phyloP scores from a whole-genome alignment of 2,888 invertebrate genomes.

The Aleiodes leptofemur region DNA sequence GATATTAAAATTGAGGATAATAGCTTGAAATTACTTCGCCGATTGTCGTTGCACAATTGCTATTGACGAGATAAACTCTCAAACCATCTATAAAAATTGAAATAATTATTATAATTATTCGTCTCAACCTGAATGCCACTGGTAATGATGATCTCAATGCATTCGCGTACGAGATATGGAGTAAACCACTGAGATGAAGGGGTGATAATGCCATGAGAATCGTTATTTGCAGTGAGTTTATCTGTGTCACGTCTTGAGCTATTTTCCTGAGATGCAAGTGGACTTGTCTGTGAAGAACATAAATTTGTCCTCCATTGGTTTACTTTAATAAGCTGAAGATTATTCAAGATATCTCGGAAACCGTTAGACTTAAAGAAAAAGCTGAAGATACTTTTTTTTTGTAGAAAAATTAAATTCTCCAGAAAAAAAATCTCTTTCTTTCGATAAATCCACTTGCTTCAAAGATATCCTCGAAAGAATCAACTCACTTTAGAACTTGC shows the following conservation, averaged over 20 bases:
- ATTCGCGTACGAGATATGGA: conserved; percentile 32
- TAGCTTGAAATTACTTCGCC: conserved; percentile 33
- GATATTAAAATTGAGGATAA: too few relatives aligned
- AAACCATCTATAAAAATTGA: background rate
- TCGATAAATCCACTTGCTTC: too few relatives aligned
- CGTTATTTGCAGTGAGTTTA: conserved; percentile 36
- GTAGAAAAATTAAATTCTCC: too few relatives aligned
- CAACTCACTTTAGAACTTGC: too few relatives aligned
- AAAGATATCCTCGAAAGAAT: too few relatives aligned
- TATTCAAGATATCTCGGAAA: too few relatives aligned
- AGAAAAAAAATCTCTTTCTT: too few relatives aligned
- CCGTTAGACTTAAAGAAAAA: too few relatives aligned
- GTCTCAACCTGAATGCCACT: too few relatives aligned
- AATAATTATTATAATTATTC: too few relatives aligned
- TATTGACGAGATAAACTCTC: conserved; percentile 31
- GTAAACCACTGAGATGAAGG: conserved; percentile 35
- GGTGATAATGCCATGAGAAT: conserved; percentile 46
- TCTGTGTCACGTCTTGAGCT: conserved; percentile 25
- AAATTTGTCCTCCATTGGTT: background rate
- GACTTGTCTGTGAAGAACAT: conserved; percentile 32
- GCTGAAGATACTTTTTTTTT: too few relatives aligned
- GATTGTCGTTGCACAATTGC: conserved; percentile 27
- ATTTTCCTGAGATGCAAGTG: conserved; percentile 48
- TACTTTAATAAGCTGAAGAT: too few relatives aligned
- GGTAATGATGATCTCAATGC: background rate